Evolutionary conservation across 2,888 invertebrate genomes (phyloP), one percentile per base, ranked within the genome.

Genomic region (Bembecia ichneumoniformis): DNA sequence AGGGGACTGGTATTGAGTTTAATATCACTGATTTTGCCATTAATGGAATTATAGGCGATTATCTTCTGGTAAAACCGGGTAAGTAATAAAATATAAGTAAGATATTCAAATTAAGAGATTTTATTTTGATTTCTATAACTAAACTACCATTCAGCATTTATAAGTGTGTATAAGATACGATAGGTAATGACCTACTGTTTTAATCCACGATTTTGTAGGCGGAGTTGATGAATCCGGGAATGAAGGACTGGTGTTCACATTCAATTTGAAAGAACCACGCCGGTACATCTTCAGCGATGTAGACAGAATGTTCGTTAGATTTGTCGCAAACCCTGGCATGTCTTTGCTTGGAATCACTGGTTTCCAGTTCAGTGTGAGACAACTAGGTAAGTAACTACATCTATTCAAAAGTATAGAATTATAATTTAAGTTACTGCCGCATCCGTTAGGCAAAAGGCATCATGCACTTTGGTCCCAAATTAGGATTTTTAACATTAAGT

Each of bases 21-120:
- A 87, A 83, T 47, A 59, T 88, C 1, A 82, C 82, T 0, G 71
- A 77, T 34, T 74, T 87, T 10, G 59, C 61, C 10, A 58, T 87
- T 2, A 82, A 79, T 44, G 79, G 84, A 1, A 65, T 61, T 10
- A 9, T 67, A 0, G 77, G 76, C 2, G 80, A 87, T 53, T 87
- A 81, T 51, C 61, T 88, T 5, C 58, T 87, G 13, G 62, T 88
- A 0, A 82, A 77, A 63, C 87, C 88, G 64, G 87, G 88, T 86
- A 64, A 61, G 51, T 47, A 15, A n/a, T 40, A n/a, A n/a, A n/a
- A 14, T 40, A 40, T 40, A n/a, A n/a, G n/a, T n/a, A n/a, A n/a
- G 20, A 28, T 7, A 28, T 28, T 28, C 20, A 28, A 7, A 28
- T 20, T 28, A 28, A 28, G 20, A 7, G 7, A 28, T 28, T 28